phyloP scores from a whole-genome alignment of 2,797 vertebrate species.

The Brotula barbata region DNA sequence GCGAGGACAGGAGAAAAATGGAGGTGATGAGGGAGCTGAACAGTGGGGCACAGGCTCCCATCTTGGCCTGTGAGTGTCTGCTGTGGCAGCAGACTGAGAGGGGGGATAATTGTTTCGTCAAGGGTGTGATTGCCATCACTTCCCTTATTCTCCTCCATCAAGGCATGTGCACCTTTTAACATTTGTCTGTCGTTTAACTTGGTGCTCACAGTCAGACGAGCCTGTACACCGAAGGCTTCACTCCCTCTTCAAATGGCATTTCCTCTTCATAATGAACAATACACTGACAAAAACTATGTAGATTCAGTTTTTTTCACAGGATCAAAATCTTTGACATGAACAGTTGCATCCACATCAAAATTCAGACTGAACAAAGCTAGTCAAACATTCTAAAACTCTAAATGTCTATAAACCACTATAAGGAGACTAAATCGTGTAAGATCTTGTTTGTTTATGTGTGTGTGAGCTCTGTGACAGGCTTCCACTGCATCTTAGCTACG shows the following conservation, averaged over 20 bases:
- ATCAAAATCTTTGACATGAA: neutral
- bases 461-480: no score
- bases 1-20: conserved; percentile 37
- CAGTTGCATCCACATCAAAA: neutral
- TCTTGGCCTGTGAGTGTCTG: conserved; percentile 53
- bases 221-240: conserved; percentile 16
- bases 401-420: neutral
- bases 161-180: conserved; percentile 56
- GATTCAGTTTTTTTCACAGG: neutral
- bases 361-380: neutral
- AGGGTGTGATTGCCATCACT: conserved; percentile 68
- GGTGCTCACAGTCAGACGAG: conserved; percentile 25
- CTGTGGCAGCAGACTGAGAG: conserved; percentile 56
- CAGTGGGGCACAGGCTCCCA: conserved; percentile 41
- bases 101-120: conserved; percentile 72
- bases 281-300: neutral
- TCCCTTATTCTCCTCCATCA: conserved; percentile 52
- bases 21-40: conserved; percentile 36
- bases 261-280: conserved; percentile 16
- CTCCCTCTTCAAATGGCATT: neutral
- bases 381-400: neutral
- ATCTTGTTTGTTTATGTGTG: no score
- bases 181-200: conserved; percentile 56
- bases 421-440: no score
- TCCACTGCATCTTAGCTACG: no score